Conservation (phyloP, 2,797 vertebrate species). For the Scolopax bukidnonensis region DNA sequence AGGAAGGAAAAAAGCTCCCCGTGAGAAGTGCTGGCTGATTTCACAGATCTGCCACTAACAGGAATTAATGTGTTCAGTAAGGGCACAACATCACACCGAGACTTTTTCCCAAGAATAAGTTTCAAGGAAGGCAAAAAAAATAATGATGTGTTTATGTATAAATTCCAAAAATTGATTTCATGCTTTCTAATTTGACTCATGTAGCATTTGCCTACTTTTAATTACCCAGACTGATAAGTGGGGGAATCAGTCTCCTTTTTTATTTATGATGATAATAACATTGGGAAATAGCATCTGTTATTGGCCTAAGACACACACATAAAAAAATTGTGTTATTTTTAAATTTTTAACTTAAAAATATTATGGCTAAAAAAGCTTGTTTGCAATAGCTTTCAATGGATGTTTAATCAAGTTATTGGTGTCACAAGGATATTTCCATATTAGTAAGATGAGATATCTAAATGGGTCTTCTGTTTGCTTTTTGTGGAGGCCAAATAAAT, state of each 20-base stretch:
- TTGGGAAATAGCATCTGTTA: not conserved
- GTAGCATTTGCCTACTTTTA: not conserved
- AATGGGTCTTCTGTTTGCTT: not conserved
- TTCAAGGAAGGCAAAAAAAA: not conserved
- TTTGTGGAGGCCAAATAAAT: not conserved
- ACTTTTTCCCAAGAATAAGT: not conserved
- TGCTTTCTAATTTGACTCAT: not conserved
- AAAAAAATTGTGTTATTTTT: not conserved
- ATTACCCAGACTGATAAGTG: not conserved
- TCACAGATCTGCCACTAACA: not conserved
- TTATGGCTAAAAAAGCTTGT: not conserved
- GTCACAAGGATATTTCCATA: not conserved
- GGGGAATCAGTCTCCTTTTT: not conserved
- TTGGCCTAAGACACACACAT: not conserved
- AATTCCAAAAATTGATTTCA: not conserved
- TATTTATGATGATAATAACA: not conserved
- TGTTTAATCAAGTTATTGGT: not conserved
- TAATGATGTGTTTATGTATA: not conserved
- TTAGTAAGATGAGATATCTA: not conserved
- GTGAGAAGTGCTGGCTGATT: not conserved
- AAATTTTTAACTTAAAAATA: not conserved
- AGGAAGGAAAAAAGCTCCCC: accelerated
- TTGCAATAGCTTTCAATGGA: not conserved
- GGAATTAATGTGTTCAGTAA: not conserved
- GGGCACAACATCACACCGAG: not conserved